Percentiles rank a stretch among this genome's conserved stretches.
Evolutionary conservation across 2,888 invertebrate genomes (phyloP).

Genomic region (Maniola hyperantus): DNA sequence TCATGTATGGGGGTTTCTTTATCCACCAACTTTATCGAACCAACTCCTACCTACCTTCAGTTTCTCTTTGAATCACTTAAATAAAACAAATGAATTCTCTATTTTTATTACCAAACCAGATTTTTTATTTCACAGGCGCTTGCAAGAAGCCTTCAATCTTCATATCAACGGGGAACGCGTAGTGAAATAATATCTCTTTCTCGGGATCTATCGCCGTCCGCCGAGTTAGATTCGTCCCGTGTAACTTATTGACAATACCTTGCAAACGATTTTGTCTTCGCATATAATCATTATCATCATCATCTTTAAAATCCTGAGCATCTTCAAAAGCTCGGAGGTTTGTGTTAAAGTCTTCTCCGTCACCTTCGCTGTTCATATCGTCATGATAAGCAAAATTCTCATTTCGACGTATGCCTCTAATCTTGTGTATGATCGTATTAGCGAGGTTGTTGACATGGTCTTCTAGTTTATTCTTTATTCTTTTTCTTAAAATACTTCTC

Average conservation of each 20-base stretch:
- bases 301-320: conserved; percentile 20
- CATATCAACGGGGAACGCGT: conserved; percentile 59
- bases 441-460: conserved; percentile 38
- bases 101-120: background rate
- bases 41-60: too few species aligned
- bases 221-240: conserved; percentile 32
- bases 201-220: conserved; percentile 37
- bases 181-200: conserved; percentile 50
- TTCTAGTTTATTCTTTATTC: conserved; percentile 30
- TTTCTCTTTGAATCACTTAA: too few species aligned
- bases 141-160: conserved; percentile 58
- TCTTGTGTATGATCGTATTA: conserved; percentile 36
- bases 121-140: conserved; percentile 40
- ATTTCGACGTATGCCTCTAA: conserved; percentile 33
- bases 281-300: background rate
- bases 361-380: conserved; percentile 43
- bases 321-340: conserved; percentile 46
- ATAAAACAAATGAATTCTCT: too few species aligned
- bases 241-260: conserved; percentile 37
- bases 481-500: conserved; percentile 27
- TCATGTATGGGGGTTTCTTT: too few species aligned
- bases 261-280: conserved; percentile 33
- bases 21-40: too few species aligned
- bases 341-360: conserved; percentile 45
- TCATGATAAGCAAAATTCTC: conserved; percentile 50